Evolutionary conservation across 2,797 vertebrate genomes (phyloP), one percentile per base, ranked within the genome.

Genomic region (Danio jaintianensis): DNA sequence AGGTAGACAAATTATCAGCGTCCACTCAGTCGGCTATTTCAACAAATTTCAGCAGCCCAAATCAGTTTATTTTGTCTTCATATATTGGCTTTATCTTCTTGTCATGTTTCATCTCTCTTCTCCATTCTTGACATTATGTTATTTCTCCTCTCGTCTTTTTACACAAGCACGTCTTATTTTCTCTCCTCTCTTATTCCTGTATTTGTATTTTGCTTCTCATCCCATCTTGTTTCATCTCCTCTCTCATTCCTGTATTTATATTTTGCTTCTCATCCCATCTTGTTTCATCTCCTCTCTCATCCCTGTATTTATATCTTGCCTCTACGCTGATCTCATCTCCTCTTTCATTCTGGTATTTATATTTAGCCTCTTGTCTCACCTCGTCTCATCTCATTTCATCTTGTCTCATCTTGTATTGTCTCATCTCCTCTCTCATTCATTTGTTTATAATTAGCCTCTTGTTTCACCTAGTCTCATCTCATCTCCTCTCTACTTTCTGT

Each of bases 301-400:
- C 5, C 29, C 6, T 4, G 38, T 45, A 29, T 10, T 52, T 29
- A 12, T n/a, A 7, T 18, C 3, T 66, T 10, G 1, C 0, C 7
- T 47, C 63, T 47, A 42, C 12, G 66, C 43, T 87, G 77, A 75
- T 68, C 59, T 48, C 68, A 72, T 53, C 29, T 88, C 64, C 78
- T 75, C 55, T 52, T 15, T 52, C 0, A 1, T 7, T 9, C n/a
- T n/a, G n/a, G n/a, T n/a, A n/a, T n/a, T n/a, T n/a, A n/a, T n/a
- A n/a, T n/a, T n/a, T n/a, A n/a, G n/a, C n/a, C n/a, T n/a, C n/a
- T n/a, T n/a, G n/a, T n/a, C n/a, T n/a, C n/a, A n/a, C n/a, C n/a
- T n/a, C n/a, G n/a, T 55, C n/a, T 83, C 84, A 16, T 58, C 20
- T 22, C 40, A n/a, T n/a, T 7, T 22, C 12, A n/a, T 69, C 48